Evolutionary conservation across 2,113 vertebrate genomes (phyloP), one percentile per base, ranked within the genome.

Genomic region (Indicator indicator): DNA sequence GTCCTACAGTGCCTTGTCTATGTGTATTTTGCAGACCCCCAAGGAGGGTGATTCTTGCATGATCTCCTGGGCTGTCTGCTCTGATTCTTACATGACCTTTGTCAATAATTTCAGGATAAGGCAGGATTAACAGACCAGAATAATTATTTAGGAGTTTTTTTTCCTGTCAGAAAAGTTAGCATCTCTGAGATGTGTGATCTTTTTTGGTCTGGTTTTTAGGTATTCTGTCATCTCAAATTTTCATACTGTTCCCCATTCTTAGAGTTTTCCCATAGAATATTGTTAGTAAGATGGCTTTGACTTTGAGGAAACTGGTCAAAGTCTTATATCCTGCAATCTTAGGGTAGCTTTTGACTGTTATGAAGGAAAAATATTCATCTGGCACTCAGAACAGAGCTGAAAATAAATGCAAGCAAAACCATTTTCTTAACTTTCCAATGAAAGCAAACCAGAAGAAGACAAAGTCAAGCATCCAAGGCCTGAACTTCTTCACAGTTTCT

Each of bases 131-230:
- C 9, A 73, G 38, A 72, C 24, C 4, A 19, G 24, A 63, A 11
- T 32, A 54, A 52, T 3, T 16, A 48, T 24, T 56, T 28, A 56
- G 5, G 28, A 40, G 13, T 18, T 33, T 19, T 13, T 36, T 36
- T 36, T 36, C 36, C 59, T 77, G 17, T 14, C 9, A 33, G 54
- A 44, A 60, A 6, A 56, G 14, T 71, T 55, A 75, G 16, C 6
- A 50, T 16, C 17, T 58, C 27, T 0, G 1, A 56, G 33, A 54
- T 46, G 4, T 2, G 1, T 12, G 30, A 62, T 16, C 4, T 44
- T 74, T 85, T 67, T n/a, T 2, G 4, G 17, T 58, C 24, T 65
- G 8, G 3, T 68, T 81, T 50, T 8, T 30, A 12, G 9, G 2
- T 30, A 38, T 54, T 69, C 24, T 89, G 2, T 11, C 18, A 9